These are phyloP conservation scores for Tetramorium bicarinatum DNA, from an alignment of 2,888 invertebrate genomes.

Conservation along the genomic window DNA sequence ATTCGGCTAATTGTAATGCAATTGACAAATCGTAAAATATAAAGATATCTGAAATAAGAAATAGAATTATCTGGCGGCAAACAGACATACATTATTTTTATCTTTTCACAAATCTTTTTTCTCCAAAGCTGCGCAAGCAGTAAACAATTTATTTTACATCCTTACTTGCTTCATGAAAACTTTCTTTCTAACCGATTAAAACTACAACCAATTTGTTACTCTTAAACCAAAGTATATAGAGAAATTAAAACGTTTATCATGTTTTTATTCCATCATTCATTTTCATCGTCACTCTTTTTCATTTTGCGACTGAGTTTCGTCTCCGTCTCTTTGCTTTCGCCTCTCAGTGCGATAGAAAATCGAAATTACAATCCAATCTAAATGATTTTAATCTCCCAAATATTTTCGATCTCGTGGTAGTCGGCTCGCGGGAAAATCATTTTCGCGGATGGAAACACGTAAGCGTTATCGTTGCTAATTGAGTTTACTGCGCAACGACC, in stretches of 20 bases:
- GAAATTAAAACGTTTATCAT: constrained; percentile 3
- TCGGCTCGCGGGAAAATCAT: constrained; percentile 43
- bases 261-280: not conserved
- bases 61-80: too few species aligned
- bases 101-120: not conserved
- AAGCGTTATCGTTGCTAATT: constrained; percentile 55
- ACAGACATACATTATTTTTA: not conserved
- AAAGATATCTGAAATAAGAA: not conserved
- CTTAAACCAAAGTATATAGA: not conserved
- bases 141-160: not conserved
- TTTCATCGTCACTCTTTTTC: not conserved
- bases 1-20: constrained; percentile 20
- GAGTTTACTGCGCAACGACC: constrained; percentile 52
- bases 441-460: constrained; percentile 49
- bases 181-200: not conserved
- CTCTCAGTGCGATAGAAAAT: not conserved
- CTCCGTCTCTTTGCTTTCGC: not conserved
- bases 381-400: constrained; percentile 50
- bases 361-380: constrained; percentile 41
- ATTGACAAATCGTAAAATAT: not conserved
- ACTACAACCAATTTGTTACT: not conserved
- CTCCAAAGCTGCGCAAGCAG: too few species aligned
- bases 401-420: constrained; percentile 35
- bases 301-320: constrained; percentile 7
- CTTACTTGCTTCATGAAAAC: not conserved